Percentiles rank a stretch among this genome's conserved stretches.
phyloP scores from a whole-genome alignment of 2,888 invertebrate genomes.

The Drosophila koepferae region DNA sequence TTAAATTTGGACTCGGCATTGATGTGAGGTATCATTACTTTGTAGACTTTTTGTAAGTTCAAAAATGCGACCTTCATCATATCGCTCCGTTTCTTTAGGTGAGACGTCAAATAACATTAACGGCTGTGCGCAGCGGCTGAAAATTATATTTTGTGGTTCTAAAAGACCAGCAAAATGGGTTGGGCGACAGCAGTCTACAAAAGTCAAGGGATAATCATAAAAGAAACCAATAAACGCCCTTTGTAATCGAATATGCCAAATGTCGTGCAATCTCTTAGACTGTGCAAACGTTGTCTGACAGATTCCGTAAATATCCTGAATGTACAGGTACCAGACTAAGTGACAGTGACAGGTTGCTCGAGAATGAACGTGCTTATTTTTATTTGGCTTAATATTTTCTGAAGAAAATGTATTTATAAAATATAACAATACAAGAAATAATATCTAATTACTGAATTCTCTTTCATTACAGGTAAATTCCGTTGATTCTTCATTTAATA shows the following conservation, averaged over 20 bases:
- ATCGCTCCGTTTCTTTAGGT: conserved; percentile 15
- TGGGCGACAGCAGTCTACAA: conserved; percentile 18
- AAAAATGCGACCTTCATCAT: conserved; percentile 38
- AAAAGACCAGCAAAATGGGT: conserved; percentile 4
- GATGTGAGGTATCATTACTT: conserved; percentile 36
- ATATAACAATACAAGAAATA: background rate
- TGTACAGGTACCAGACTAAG: background rate
- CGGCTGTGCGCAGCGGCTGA: conserved; percentile 25
- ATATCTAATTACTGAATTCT: conserved; percentile 32
- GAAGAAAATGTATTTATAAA: background rate
- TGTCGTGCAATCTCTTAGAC: background rate
- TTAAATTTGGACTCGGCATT: background rate
- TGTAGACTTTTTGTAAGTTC: conserved; percentile 4
- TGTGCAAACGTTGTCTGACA: background rate
- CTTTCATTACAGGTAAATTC: conserved; percentile 60
- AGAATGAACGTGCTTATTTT: background rate
- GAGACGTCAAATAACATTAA: conserved; percentile 55
- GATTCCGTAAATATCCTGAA: background rate
- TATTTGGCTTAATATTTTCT: background rate
- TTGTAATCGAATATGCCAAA: conserved; percentile 53
- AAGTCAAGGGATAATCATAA: conserved; percentile 51
- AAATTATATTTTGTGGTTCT: conserved; percentile 41
- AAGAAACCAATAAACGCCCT: conserved; percentile 54
- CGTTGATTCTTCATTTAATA: background rate
- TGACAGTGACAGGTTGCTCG: background rate